Percentiles rank a stretch among this genome's conserved stretches.
Evolutionary conservation across 2,113 vertebrate genomes (phyloP).

Genomic region (Oreochromis spilurus): DNA sequence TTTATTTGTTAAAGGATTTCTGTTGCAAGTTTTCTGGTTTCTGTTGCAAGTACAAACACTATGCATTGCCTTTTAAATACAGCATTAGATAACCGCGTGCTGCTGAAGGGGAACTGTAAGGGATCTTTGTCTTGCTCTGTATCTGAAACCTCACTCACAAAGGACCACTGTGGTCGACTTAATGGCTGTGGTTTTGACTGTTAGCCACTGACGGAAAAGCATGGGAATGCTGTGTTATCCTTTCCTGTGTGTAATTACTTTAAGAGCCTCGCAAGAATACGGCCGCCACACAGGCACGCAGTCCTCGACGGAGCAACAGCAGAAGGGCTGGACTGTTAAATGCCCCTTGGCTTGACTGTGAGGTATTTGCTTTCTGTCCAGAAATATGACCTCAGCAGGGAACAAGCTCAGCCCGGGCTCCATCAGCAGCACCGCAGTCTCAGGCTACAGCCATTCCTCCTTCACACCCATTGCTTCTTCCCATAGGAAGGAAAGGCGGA

Average conservation of each 20-base stretch:
- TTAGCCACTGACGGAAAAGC: conserved; percentile 37
- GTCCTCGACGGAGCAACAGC: not conserved
- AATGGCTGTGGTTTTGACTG: conserved; percentile 10
- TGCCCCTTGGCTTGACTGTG: conserved; percentile 21
- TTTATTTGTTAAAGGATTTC: not conserved
- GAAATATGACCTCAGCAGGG: conserved; percentile 63
- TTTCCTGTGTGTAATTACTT: conserved; percentile 63
- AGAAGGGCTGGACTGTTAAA: conserved; percentile 31
- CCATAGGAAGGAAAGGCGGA: conserved; percentile 65
- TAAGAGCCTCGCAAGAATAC: conserved; percentile 47
- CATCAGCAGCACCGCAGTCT: conserved; percentile 49
- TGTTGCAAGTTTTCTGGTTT: not conserved
- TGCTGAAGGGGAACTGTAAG: not conserved
- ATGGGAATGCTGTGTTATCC: conserved; percentile 54
- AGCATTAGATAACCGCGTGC: not conserved
- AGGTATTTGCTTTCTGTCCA: conserved; percentile 62
- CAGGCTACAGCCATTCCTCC: conserved; percentile 3
- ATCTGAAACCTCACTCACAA: conserved; percentile 27
- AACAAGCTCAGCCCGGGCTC: conserved; percentile 27
- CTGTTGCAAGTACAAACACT: not conserved
- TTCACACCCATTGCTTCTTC: not conserved
- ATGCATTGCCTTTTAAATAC: not conserved
- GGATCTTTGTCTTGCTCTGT: not conserved
- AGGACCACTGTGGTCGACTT: conserved; percentile 27
- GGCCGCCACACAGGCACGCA: conserved; percentile 2